Evolutionary conservation across 2,797 vertebrate genomes (phyloP).

Genomic region (Etheostoma perlongum): DNA sequence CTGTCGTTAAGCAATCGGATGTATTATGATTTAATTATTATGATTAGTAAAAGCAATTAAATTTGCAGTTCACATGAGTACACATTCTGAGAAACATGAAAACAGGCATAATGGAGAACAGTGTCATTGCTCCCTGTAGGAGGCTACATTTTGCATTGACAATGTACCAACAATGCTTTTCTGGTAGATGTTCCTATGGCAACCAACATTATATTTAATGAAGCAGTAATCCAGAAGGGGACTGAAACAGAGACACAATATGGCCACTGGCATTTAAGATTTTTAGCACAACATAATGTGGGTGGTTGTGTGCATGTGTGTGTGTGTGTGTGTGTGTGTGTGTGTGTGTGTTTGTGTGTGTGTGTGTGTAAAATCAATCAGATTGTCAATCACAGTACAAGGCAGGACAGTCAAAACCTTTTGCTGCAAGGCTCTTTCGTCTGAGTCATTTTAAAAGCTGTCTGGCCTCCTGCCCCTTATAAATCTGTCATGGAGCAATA

Average conservation of each 20-base stretch:
- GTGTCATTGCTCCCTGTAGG: slow-evolving; percentile 24
- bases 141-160: slow-evolving; percentile 39
- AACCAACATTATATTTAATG: slow-evolving; percentile 65
- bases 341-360: slow-evolving; percentile 25
- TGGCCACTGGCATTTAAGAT: slow-evolving; percentile 66
- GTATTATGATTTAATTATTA: neutral
- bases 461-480: slow-evolving; percentile 53
- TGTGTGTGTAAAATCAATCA: slow-evolving; percentile 48
- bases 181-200: slow-evolving; percentile 70
- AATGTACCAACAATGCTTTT: slow-evolving; percentile 37
- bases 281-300: slow-evolving; percentile 37
- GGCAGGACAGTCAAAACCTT: slow-evolving; percentile 41
- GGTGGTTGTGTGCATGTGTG: slow-evolving; percentile 15
- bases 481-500: slow-evolving; percentile 55
- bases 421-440: slow-evolving; percentile 35
- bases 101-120: slow-evolving; percentile 15
- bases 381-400: slow-evolving; percentile 50
- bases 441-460: slow-evolving; percentile 59
- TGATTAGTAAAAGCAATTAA: slow-evolving; percentile 2
- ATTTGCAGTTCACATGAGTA: neutral
- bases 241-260: slow-evolving; percentile 61
- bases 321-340: slow-evolving; percentile 11
- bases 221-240: slow-evolving; percentile 69
- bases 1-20: no score
- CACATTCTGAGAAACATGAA: slow-evolving; percentile 3